These are phyloP conservation scores for Episyrphus balteatus DNA, from an alignment of 1,140 invertebrate species.

Conservation along the genomic window DNA sequence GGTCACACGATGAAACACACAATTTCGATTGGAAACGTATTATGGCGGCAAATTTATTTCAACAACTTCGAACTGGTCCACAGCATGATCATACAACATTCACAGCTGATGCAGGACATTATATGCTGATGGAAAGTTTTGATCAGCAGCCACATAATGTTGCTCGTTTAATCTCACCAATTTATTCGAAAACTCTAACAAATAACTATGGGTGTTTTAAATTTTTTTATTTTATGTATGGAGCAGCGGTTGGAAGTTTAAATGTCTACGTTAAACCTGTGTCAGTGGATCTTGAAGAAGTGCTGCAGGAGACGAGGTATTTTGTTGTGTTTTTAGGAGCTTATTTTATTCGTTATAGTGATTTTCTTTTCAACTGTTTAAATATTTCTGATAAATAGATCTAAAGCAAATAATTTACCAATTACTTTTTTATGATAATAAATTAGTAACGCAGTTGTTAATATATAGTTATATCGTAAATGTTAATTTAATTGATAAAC, in stretches of 20 bases:
- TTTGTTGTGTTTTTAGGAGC: background rate
- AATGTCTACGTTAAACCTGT: slow-evolving; percentile 22
- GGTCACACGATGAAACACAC: slow-evolving; percentile 9
- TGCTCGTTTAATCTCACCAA: slow-evolving; percentile 19
- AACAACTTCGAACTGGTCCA: slow-evolving; percentile 20
- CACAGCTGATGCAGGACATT: slow-evolving; percentile 19
- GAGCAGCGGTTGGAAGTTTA: slow-evolving; percentile 20
- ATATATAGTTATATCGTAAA: too few relatives aligned
- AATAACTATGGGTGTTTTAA: slow-evolving; percentile 26
- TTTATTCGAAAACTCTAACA: slow-evolving; percentile 17
- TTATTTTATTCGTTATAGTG: background rate
- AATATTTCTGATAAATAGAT: background rate
- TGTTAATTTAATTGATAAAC: too few relatives aligned
- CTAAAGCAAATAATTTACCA: too few relatives aligned
- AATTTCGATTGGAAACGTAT: slow-evolving; percentile 16
- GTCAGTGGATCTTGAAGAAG: slow-evolving; percentile 7
- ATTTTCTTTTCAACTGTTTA: background rate
- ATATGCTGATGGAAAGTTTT: slow-evolving; percentile 26
- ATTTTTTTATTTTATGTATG: slow-evolving; percentile 32
- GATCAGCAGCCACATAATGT: background rate
- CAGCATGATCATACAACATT: slow-evolving; percentile 25
- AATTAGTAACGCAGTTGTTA: too few relatives aligned
- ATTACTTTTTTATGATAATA: too few relatives aligned
- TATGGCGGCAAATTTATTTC: slow-evolving; percentile 11
- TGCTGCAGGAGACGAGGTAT: slow-evolving; percentile 7